Conservation (phyloP, 2,888 invertebrate species). For the Phymatocera aterrima region DNA sequence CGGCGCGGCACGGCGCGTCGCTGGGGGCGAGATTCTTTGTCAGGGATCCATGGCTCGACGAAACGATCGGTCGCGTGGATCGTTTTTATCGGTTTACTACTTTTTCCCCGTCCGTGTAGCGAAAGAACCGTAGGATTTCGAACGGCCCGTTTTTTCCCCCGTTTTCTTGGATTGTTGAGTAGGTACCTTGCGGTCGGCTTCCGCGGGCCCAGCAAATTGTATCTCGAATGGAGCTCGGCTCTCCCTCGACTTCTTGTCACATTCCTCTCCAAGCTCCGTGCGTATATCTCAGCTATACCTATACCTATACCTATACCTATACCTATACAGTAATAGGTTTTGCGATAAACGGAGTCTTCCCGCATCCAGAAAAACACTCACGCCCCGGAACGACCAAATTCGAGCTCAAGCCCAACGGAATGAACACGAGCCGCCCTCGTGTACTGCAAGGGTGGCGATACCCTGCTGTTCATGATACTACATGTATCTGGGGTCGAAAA, state of each 20-base stretch:
- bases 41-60: not conserved
- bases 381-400: conserved; percentile 17
- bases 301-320: not conserved
- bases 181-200: conserved; percentile 3
- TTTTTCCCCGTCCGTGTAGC: not conserved
- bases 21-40: conserved; percentile 3
- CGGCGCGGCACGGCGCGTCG: too few species aligned
- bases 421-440: not conserved
- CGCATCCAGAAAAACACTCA: conserved; percentile 22
- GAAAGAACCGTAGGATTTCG: not conserved
- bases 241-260: not conserved
- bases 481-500: not conserved
- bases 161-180: not conserved
- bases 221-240: not conserved
- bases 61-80: conserved; percentile 1
- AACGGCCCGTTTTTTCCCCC: not conserved
- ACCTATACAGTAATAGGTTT: conserved; percentile 20
- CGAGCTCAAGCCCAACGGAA: not conserved
- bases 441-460: not conserved
- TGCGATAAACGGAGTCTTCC: conserved; percentile 26
- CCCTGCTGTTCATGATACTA: not conserved
- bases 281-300: not conserved
- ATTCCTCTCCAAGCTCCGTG: not conserved
- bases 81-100: conserved; percentile 18
- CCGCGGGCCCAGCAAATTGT: conserved; percentile 11